Evolutionary conservation across 2,888 invertebrate genomes (phyloP).

Genomic region (Eudemis profundana): DNA sequence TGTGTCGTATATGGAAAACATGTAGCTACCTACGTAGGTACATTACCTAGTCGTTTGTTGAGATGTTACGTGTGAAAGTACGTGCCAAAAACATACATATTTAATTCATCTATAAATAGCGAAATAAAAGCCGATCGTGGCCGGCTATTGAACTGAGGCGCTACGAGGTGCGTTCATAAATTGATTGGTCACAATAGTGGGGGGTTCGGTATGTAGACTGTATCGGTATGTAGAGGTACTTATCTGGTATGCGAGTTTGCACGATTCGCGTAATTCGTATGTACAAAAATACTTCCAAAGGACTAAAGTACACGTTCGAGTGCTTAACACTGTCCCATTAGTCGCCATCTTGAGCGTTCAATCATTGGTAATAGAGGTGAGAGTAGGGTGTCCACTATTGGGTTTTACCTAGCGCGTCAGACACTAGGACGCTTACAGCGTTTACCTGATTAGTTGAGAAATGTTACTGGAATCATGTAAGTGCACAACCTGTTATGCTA

Average conservation of each 20-base stretch:
- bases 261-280: background rate
- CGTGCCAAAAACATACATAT: conserved; percentile 58
- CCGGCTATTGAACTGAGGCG: conserved; percentile 69
- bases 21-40: conserved; percentile 6
- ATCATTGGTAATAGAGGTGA: no score
- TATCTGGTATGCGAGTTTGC: no score
- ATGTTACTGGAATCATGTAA: no score
- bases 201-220: background rate
- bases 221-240: background rate
- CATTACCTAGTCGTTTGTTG: conserved; percentile 4
- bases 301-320: no score
- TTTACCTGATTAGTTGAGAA: no score
- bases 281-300: no score
- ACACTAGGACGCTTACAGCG: no score
- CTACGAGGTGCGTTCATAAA: conserved; percentile 52
- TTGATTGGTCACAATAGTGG: conserved; percentile 28
- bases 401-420: no score
- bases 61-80: conserved; percentile 41
- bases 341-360: no score
- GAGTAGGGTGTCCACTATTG: no score
- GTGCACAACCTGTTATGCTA: no score
- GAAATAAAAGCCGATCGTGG: conserved; percentile 64
- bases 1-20: conserved; percentile 3
- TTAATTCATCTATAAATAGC: conserved; percentile 68
- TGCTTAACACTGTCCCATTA: no score